Evolutionary conservation across 2,888 invertebrate genomes (phyloP), one percentile per base, ranked within the genome.

Genomic region (Sisyra nigra): DNA sequence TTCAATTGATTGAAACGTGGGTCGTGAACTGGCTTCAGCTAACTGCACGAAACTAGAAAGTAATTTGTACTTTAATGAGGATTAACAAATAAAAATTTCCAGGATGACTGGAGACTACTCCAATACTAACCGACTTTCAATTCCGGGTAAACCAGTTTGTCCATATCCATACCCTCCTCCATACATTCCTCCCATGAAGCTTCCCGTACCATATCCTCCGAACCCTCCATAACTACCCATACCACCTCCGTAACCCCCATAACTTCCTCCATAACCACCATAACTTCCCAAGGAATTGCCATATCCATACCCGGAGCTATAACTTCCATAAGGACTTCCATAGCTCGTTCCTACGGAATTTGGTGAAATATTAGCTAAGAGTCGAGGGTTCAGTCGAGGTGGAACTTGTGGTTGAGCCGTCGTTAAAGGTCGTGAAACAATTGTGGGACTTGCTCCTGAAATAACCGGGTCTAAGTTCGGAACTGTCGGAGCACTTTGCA

Each of bases 1-100:
- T 62, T 96, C 93, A 50, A 97, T 89, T 10, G 89, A 91, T 55
- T 93, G 85, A 61, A 97, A 97, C 6, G 97, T 89, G 44, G 86
- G 84, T 37, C 93, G 69, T 0, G 93, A 87, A 53, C 80, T 86
- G 52, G 92, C 92, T 62, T 93, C 92, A 0, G 92, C 93, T 56
- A 85, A 69, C 58, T 87, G 85, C 41, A 88, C 76, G 55, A 93
- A 86, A 51, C 81, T 78, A 53, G 29, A 63, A 54, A 41, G 35
- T 30, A 35, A 39, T n/a, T n/a, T n/a, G n/a, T n/a, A n/a, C n/a
- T n/a, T n/a, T n/a, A n/a, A n/a, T n/a, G n/a, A n/a, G n/a, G n/a
- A 41, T 46, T 11, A 3, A 37, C 35, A 38, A 29, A 10, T 34
- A 13, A 14, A n/a, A 29, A n/a, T 29, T 32, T 17, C 29, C 11